These are phyloP conservation scores for Acinonyx jubatus DNA, from an alignment of 2,113 vertebrate genomes.

Conservation along the genomic window DNA sequence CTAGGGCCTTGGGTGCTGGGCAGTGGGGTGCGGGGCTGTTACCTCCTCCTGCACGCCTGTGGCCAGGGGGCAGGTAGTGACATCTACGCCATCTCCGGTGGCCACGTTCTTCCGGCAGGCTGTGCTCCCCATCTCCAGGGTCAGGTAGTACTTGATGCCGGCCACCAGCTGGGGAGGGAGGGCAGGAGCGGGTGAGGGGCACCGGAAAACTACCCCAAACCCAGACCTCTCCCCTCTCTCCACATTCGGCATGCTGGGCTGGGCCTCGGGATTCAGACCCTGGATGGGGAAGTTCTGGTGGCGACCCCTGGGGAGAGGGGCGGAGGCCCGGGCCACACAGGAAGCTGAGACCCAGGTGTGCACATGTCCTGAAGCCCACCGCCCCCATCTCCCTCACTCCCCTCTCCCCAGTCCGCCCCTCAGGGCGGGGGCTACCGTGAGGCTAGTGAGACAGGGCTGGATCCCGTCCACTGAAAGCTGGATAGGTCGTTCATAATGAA, in stretches of 20 bases:
- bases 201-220: too few relatives aligned
- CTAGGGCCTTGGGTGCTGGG: neutral
- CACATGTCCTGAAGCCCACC: neutral
- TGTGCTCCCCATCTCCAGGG: constrained; percentile 87
- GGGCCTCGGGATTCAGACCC: neutral
- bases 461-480: neutral
- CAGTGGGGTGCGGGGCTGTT: neutral
- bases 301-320: neutral
- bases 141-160: constrained; percentile 89
- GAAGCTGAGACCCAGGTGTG: neutral
- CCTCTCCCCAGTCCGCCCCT: neutral
- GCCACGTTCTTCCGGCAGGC: constrained; percentile 85
- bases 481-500: neutral
- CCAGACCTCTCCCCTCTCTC: neutral
- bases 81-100: constrained; percentile 77
- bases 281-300: neutral
- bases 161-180: constrained; percentile 85
- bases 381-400: neutral
- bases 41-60: constrained; percentile 83
- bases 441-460: neutral
- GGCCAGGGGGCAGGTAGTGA: constrained; percentile 84
- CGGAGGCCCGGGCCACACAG: neutral
- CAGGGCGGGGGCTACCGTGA: too few relatives aligned
- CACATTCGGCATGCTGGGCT: neutral
- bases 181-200: neutral